Percentiles rank a stretch among this genome's conserved stretches.
Evolutionary conservation across 2,797 vertebrate species (phyloP).

Genomic region (Coranthus polyacanthus): DNA sequence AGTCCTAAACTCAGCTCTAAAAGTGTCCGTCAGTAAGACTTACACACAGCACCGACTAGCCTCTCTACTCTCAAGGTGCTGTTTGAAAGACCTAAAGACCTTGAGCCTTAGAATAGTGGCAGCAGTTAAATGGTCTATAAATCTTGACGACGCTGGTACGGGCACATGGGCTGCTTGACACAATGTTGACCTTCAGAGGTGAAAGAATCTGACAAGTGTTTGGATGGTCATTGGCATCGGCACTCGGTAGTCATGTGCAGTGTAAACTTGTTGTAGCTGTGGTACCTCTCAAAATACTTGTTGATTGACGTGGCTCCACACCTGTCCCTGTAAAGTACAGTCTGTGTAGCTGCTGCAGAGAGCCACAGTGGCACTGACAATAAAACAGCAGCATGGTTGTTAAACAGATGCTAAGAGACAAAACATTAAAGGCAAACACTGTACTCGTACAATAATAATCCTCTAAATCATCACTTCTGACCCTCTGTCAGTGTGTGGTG

Average conservation of each 20-base stretch:
- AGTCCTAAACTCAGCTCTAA: no score
- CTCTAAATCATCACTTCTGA: no score
- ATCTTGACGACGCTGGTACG: slow-evolving; percentile 13
- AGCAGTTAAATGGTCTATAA: slow-evolving; percentile 34
- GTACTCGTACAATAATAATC: no score
- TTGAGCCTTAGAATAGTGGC: slow-evolving; percentile 1
- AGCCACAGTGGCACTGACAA: not conserved
- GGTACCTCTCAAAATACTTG: slow-evolving; percentile 21
- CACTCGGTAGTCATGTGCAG: slow-evolving; percentile 6
- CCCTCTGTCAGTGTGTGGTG: no score
- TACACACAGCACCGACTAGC: no score
- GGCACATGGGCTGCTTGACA: not conserved
- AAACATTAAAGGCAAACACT: not conserved
- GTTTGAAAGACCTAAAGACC: not conserved
- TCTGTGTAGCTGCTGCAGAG: not conserved
- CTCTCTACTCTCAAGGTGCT: slow-evolving; percentile 1
- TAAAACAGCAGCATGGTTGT: not conserved
- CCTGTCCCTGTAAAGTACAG: slow-evolving; percentile 12
- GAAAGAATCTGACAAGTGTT: slow-evolving; percentile 7
- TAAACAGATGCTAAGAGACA: no score
- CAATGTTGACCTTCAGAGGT: slow-evolving; percentile 19
- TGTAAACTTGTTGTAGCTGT: slow-evolving; percentile 4
- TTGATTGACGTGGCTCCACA: not conserved
- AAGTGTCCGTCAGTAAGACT: no score
- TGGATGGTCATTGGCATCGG: slow-evolving; percentile 2